A percentile compares a stretch with the other conserved stretches of the same genome.
Evolutionary conservation across 2,888 invertebrate species (phyloP).

Genomic region (Palloptera scutellata): DNA sequence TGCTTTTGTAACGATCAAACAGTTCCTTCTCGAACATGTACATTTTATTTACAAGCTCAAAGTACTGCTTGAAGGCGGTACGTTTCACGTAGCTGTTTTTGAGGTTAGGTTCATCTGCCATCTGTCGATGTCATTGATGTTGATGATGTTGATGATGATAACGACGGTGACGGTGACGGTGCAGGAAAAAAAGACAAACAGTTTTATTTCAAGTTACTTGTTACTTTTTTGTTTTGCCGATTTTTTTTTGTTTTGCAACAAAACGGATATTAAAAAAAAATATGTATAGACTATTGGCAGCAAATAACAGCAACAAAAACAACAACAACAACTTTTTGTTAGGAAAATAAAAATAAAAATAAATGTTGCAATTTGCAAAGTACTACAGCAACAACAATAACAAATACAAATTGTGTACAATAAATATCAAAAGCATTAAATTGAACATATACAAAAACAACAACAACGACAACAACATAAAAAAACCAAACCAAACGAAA

Average conservation of each 20-base stretch:
- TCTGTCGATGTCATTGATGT: slow-evolving; percentile 36
- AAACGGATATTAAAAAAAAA: slow-evolving; percentile 29
- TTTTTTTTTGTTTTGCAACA: slow-evolving; percentile 22
- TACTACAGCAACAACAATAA: slow-evolving; percentile 16
- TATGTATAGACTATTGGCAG: slow-evolving; percentile 16
- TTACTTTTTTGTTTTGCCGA: slow-evolving; percentile 11
- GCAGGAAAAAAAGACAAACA: background rate
- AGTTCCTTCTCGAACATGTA: slow-evolving; percentile 78
- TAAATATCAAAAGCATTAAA: slow-evolving; percentile 31
- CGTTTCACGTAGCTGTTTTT: slow-evolving; percentile 77
- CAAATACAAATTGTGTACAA: slow-evolving; percentile 31
- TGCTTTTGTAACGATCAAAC: slow-evolving; percentile 75
- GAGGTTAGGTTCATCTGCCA: slow-evolving; percentile 58
- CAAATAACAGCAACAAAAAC: slow-evolving; percentile 2
- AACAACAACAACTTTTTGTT: slow-evolving; percentile 3
- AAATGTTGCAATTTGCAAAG: slow-evolving; percentile 27
- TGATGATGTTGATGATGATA: no score
- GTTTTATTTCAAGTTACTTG: slow-evolving; percentile 4
- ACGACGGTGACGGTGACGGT: background rate
- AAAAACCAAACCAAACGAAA: slow-evolving; percentile 18
- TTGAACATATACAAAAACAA: slow-evolving; percentile 25
- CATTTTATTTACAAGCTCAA: slow-evolving; percentile 77
- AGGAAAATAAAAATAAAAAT: slow-evolving; percentile 4
- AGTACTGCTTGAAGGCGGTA: slow-evolving; percentile 81
- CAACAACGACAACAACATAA: slow-evolving; percentile 11